Evolutionary conservation across 2,888 invertebrate genomes (phyloP).

Genomic region (Thymelicus acteon): DNA sequence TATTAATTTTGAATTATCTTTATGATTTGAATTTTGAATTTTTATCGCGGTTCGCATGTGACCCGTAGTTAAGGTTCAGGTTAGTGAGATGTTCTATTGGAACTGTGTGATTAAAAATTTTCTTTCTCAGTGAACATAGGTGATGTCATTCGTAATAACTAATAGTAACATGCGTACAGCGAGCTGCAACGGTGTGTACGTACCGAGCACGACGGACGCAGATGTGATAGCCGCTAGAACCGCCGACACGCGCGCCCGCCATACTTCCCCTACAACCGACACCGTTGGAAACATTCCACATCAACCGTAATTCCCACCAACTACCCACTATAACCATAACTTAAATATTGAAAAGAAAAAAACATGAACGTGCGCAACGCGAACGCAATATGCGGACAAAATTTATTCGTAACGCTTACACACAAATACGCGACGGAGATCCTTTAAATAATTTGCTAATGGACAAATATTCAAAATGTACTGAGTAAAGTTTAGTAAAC

Average conservation of each 20-base stretch:
- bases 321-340: conserved; percentile 4
- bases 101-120: not conserved
- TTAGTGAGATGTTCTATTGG: not conserved
- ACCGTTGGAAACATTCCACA: conserved; percentile 14
- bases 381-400: conserved; percentile 56
- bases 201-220: too few relatives aligned
- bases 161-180: conserved; percentile 1
- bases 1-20: conserved; percentile 59
- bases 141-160: not conserved
- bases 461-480: conserved; percentile 50
- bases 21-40: conserved; percentile 24
- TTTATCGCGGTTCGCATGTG: conserved; percentile 1
- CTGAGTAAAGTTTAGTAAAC: conserved; percentile 46
- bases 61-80: not conserved
- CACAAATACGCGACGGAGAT: conserved; percentile 61
- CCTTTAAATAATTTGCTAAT: conserved; percentile 71
- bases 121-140: not conserved
- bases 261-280: not conserved
- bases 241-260: conserved; percentile 3
- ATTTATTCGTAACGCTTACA: conserved; percentile 55
- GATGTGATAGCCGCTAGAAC: not conserved
- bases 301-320: conserved; percentile 27
- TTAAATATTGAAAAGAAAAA: conserved; percentile 19
- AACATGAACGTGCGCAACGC: conserved; percentile 48
- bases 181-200: not conserved